Base-by-base conservation (phyloP, 2,797 vertebrate genomes). In the Hypotaenidia philippensis region DNA sequence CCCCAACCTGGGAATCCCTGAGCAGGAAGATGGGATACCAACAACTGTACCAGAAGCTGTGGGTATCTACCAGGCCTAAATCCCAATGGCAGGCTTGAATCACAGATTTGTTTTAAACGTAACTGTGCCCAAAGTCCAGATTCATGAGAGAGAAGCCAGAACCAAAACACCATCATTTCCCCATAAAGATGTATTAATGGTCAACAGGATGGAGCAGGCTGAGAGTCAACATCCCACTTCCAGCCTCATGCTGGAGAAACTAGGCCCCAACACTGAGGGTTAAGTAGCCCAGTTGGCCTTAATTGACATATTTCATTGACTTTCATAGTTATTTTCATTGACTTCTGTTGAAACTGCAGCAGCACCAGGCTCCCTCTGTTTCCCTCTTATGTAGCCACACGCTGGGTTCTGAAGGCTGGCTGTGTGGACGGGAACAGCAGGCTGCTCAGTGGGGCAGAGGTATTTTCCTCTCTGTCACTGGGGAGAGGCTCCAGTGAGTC, bases 241-340 rank as follows among this genome's bases (percentile, higher is more conserved):
- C 91, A 91, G 47, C 71, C 65, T 77, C 3, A 4, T 29, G 45
- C n/a, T 70, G 78, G 34, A 69, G 52, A 55, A 84, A 55, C 47
- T 7, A 81, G 38, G 5, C 52, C 56, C 7, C 27, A 44, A 66
- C 41, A 44, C 8, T 4, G 56, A n/a, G 56, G 79, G 85, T 83
- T 90, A 83, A 94, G 72, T 31, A 90, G 60, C 87, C 72, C 89
- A 36, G 15, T 4, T 86, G 69, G 82, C 82, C 82, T 68, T 25
- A 65, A 83, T 0, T 79, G 91, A 41, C 77, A 25, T 12, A 52
- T 95, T 96, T 96, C 31, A 50, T 81, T 83, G 86, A 78, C 63
- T 83, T 59, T 13, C 74, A 76, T 16, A 26, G 55, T 49, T 68
- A 64, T 68, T 93, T 45, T 45, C 52, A 76, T 59, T 76, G 80